Evolutionary conservation across 2,113 vertebrate genomes (phyloP).

Genomic region (Rhynchomys soricoides): DNA sequence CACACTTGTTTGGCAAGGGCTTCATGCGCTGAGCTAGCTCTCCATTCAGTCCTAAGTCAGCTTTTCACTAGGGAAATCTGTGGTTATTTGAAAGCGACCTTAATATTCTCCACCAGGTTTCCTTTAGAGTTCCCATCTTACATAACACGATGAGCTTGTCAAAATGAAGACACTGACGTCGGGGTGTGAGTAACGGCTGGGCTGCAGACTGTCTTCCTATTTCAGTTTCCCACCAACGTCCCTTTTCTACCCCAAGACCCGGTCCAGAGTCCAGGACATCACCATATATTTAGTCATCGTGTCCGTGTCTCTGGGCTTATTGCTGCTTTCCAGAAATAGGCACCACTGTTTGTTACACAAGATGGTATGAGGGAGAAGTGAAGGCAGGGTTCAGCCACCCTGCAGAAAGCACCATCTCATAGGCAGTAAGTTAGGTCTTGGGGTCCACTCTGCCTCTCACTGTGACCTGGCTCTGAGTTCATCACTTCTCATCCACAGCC

Average conservation of each 20-base stretch:
- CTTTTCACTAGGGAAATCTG: constrained; percentile 34
- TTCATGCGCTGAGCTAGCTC: not conserved
- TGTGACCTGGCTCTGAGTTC: not conserved
- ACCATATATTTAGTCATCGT: not conserved
- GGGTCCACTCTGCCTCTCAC: not conserved
- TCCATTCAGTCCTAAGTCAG: not conserved
- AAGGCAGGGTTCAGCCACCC: not conserved
- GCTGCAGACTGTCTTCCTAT: not conserved
- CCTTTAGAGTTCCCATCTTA: not conserved
- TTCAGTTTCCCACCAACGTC: not conserved
- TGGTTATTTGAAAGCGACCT: not conserved
- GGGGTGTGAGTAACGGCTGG: not conserved
- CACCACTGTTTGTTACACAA: not conserved
- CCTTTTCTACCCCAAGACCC: not conserved
- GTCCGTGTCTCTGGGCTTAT: not conserved
- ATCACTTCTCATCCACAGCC: not conserved
- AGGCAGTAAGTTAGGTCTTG: not conserved
- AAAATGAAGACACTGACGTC: not conserved
- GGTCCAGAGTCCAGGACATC: not conserved
- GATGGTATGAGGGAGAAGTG: not conserved
- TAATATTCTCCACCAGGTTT: not conserved
- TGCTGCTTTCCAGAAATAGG: constrained; percentile 29
- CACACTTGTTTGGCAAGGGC: not conserved
- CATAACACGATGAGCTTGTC: not conserved
- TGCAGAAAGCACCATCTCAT: not conserved